phyloP scores from a whole-genome alignment of 2,888 invertebrate species.

The Leptopilina drosophilae region DNA sequence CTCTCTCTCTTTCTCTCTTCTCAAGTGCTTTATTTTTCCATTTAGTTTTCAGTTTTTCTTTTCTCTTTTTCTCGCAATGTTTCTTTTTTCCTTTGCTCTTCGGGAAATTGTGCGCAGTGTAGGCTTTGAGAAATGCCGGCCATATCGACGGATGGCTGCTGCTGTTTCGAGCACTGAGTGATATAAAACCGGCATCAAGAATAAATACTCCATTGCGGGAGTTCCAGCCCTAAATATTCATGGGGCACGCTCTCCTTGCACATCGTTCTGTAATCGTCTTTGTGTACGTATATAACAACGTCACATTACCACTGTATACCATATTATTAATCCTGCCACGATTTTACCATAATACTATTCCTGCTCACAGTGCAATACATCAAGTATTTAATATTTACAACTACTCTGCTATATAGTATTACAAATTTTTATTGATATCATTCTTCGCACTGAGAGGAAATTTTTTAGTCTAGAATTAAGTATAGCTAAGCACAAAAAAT shows the following conservation, averaged over 20 bases:
- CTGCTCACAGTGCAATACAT: slow-evolving; percentile 40
- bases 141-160: slow-evolving; percentile 47
- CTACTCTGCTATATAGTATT: no score
- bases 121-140: slow-evolving; percentile 52
- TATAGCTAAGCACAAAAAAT: no score
- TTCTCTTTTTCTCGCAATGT: background rate
- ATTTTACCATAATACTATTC: slow-evolving; percentile 41
- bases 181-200: slow-evolving; percentile 71
- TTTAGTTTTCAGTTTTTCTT: background rate
- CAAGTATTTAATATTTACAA: no score
- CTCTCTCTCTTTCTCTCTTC: slow-evolving; percentile 5
- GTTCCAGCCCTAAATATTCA: slow-evolving; percentile 71
- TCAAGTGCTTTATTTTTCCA: background rate
- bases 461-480: no score
- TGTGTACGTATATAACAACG: slow-evolving; percentile 1
- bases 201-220: slow-evolving; percentile 74
- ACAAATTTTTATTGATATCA: no score
- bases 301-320: slow-evolving; percentile 1
- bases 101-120: slow-evolving; percentile 37
- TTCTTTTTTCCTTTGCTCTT: slow-evolving; percentile 42
- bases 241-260: slow-evolving; percentile 59
- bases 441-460: no score
- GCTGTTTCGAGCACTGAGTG: slow-evolving; percentile 61
- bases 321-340: slow-evolving; percentile 44
- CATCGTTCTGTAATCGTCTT: slow-evolving; percentile 46